Percentiles rank a stretch among this genome's conserved stretches.
These are phyloP conservation scores for Myioborus melanocephalus DNA, from an alignment of 2,797 vertebrate species.

Conservation along the genomic window DNA sequence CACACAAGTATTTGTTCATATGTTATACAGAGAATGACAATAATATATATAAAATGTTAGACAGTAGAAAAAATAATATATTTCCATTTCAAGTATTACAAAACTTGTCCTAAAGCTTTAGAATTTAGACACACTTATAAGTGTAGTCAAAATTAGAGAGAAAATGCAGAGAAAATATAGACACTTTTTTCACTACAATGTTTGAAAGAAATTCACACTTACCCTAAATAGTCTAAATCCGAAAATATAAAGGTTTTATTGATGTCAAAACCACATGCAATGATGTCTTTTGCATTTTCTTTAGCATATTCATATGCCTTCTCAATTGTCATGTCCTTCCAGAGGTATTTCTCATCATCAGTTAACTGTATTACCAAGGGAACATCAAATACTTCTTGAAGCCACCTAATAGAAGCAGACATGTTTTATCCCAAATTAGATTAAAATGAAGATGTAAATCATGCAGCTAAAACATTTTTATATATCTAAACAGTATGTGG, in stretches of 20 bases:
- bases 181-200: not conserved
- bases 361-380: constrained; percentile 95
- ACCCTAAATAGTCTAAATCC: constrained; percentile 97
- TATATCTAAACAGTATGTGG: not conserved
- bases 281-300: constrained; percentile 95
- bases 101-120: not conserved
- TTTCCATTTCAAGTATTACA: not conserved
- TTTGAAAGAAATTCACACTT: constrained; percentile 12
- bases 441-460: not conserved
- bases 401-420: constrained; percentile 82
- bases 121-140: not conserved
- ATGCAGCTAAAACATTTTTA: not conserved
- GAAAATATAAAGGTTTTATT: constrained; percentile 99
- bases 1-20: not conserved
- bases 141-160: not conserved
- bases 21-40: not conserved
- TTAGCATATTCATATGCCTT: constrained; percentile 84
- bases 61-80: not conserved
- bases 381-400: constrained; percentile 93
- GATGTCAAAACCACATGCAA: constrained; percentile 94
- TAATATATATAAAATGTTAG: not conserved
- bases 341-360: constrained; percentile 98
- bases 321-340: constrained; percentile 93
- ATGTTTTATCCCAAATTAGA: not conserved
- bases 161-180: not conserved